A percentile compares a stretch with the other conserved stretches of the same genome.
Conservation (phyloP, 2,113 vertebrate species). For the Oostethus manadensis region DNA sequence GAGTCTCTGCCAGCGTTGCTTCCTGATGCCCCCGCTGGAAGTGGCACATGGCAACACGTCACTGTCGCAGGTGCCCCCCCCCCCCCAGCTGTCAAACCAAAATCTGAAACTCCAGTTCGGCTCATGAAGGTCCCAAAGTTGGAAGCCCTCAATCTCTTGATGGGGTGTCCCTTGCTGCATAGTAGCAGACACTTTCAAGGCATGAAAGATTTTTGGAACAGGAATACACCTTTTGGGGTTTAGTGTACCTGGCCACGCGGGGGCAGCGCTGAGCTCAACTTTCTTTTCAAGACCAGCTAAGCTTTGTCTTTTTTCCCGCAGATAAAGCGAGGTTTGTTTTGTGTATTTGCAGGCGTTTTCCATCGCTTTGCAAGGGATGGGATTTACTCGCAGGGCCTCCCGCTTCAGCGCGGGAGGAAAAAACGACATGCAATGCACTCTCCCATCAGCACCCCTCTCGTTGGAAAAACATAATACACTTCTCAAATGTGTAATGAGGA, state of each 20-base stretch:
- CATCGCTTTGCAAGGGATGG: slow-evolving; percentile 41
- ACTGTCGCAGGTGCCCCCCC: slow-evolving; percentile 11
- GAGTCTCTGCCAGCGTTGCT: slow-evolving; percentile 50
- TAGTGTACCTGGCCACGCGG: slow-evolving; percentile 5
- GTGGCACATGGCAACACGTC: slow-evolving; percentile 19
- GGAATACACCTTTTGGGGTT: not conserved
- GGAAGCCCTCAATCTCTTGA: not conserved
- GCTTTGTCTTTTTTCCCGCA: slow-evolving; percentile 1
- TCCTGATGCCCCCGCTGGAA: slow-evolving; percentile 48
- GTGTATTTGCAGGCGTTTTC: slow-evolving; percentile 14
- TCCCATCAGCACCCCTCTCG: slow-evolving; percentile 34
- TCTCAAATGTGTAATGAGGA: too few species aligned
- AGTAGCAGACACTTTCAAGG: not conserved
- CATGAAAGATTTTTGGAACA: not conserved
- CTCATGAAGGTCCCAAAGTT: not conserved
- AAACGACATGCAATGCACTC: slow-evolving; percentile 60
- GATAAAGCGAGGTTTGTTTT: slow-evolving; percentile 2
- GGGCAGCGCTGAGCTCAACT: slow-evolving; percentile 9
- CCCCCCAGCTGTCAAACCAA: not conserved
- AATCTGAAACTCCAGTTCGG: not conserved
- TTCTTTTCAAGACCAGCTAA: slow-evolving; percentile 8
- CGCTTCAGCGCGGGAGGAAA: slow-evolving; percentile 58
- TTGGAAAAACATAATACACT: not conserved
- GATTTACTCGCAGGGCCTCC: slow-evolving; percentile 56
- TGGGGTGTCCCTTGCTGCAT: not conserved